A percentile compares a stretch with the other conserved stretches of the same genome.
These are phyloP conservation scores for Dolichopus griseipennis DNA, from an alignment of 2,888 invertebrate species.

Conservation along the genomic window DNA sequence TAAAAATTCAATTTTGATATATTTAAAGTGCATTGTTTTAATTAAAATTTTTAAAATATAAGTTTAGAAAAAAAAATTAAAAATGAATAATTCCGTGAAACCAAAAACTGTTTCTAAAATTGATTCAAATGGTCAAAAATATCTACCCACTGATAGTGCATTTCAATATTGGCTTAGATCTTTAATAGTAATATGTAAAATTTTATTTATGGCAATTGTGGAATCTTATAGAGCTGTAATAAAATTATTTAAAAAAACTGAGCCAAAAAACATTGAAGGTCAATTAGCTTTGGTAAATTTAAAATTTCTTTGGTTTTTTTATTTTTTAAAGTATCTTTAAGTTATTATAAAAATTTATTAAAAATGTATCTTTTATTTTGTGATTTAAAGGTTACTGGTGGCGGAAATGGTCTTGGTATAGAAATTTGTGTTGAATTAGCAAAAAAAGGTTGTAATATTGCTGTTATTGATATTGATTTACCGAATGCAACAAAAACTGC, in stretches of 20 bases:
- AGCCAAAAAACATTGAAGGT: not conserved
- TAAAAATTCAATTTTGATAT: too few relatives aligned
- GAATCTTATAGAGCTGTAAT: not conserved
- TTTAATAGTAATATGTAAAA: not conserved
- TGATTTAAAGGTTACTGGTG: constrained; percentile 42
- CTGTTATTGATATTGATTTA: constrained; percentile 41
- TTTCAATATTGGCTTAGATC: not conserved
- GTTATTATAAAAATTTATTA: too few relatives aligned
- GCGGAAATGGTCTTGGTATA: constrained; percentile 45
- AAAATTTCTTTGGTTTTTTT: too few relatives aligned
- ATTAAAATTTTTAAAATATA: not conserved
- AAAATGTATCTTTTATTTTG: too few relatives aligned
- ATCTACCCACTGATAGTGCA: not conserved
- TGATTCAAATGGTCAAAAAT: not conserved
- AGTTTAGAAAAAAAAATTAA: not conserved
- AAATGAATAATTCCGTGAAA: not conserved
- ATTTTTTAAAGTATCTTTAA: too few relatives aligned
- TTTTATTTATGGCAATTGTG: not conserved
- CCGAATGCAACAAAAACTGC: constrained; percentile 39
- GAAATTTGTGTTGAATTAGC: constrained; percentile 42
- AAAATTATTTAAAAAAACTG: not conserved
- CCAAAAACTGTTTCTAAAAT: too few relatives aligned
- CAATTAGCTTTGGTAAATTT: constrained; percentile 7
- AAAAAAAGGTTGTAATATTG: constrained; percentile 41
- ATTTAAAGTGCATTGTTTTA: too few relatives aligned